Evolutionary conservation across 2,113 vertebrate genomes (phyloP), one percentile per base, ranked within the genome.

Genomic region (Crotalus helleri): DNA sequence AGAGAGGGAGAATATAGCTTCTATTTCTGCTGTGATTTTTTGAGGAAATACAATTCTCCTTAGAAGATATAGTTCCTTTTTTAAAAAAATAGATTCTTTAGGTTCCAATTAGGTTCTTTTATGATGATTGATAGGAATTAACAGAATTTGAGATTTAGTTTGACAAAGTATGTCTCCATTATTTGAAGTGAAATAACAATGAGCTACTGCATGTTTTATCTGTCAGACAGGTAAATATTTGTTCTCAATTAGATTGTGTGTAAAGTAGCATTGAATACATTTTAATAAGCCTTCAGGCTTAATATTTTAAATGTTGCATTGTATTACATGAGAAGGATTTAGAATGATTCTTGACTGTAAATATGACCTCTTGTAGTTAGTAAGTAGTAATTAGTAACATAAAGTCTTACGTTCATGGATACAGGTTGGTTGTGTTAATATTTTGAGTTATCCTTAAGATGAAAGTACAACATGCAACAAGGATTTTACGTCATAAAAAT

Each of bases 241-340:
- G n/a, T 57, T 89, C 46, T 57, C 87, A 51, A 89, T 46, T 57
- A 49, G 44, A 88, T 92, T 86, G 9, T 17, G 19, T 0, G 0
- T 53, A 53, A 13, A 86, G 6, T 3, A 29, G 6, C 53, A 19
- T 0, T 89, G 11, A 88, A 69, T 85, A 90, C 17, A 24, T 87
- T 95, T 93, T 91, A 88, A 88, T 0, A 33, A 12, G 3, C 55
- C 90, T 94, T 90, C 39, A n/a, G 61, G n/a, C 24, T 94, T 74
- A 1, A 8, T 90, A 64, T 87, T 92, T 24, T 57, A 13, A 93
- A 64, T 51, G 91, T 85, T 94, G 57, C 3, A 39, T 53, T 49
- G 17, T 26, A 0, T 51, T 51, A 87, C 46, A 51, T 49, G 29
- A 29, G 46, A 51, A 87, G 2, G 85, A 49, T 87, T 49, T 86